Evolutionary conservation across 2,888 invertebrate species (phyloP).

Genomic region (Drosophila dives): DNA sequence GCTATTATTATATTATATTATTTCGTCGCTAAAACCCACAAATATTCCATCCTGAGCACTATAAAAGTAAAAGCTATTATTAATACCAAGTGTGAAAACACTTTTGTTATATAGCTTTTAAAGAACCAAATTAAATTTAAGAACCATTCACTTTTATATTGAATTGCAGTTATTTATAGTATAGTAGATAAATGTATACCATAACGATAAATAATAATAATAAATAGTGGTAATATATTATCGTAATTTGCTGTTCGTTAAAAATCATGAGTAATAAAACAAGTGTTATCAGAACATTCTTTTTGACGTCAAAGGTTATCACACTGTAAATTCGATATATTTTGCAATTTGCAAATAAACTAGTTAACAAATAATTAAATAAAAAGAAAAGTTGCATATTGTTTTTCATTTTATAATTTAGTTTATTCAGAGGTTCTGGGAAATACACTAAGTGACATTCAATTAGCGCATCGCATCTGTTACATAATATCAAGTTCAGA

Average conservation of each 20-base stretch:
- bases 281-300: conserved; percentile 12
- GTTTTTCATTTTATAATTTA: conserved; percentile 67
- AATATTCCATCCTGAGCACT: not conserved
- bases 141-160: not conserved
- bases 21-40: not conserved
- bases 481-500: conserved; percentile 62
- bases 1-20: not conserved
- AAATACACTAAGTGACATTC: conserved; percentile 48
- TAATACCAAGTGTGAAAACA: not conserved
- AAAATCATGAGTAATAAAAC: not conserved
- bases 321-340: not conserved
- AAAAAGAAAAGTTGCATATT: not conserved
- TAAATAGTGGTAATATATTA: not conserved
- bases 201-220: not conserved
- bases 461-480: conserved; percentile 37
- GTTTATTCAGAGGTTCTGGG: conserved; percentile 69
- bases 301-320: conserved; percentile 24
- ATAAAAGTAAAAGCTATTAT: not conserved
- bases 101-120: not conserved
- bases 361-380: not conserved
- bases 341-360: conserved; percentile 19
- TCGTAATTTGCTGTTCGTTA: not conserved
- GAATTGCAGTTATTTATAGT: not conserved
- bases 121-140: not conserved
- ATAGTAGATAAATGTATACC: not conserved